phyloP scores from a whole-genome alignment of 1,140 invertebrate species.

The Helicoverpa armigera region DNA sequence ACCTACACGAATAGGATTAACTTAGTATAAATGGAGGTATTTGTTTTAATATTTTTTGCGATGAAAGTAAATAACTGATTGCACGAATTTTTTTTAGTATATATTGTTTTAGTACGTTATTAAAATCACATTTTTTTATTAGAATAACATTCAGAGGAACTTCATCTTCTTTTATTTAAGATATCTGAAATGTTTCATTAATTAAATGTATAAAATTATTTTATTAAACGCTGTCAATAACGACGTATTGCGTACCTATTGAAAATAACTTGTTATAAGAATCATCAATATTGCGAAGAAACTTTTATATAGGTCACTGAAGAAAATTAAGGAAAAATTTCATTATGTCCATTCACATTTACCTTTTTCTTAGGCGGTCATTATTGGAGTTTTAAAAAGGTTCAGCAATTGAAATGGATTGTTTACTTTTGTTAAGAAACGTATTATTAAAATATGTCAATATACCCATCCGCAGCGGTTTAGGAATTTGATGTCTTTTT shows the following conservation, averaged over 20 bases:
- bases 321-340: slow-evolving; percentile 43
- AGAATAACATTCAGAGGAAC: too few relatives aligned
- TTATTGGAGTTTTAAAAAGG: slow-evolving; percentile 43
- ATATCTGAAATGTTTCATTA: too few relatives aligned
- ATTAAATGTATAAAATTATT: too few relatives aligned
- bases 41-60: neutral
- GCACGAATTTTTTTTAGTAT: too few relatives aligned
- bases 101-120: too few relatives aligned
- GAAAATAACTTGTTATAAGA: neutral
- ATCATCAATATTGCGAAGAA: neutral
- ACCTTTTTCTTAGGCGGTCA: slow-evolving; percentile 14
- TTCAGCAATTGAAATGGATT: slow-evolving; percentile 23
- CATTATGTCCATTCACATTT: slow-evolving; percentile 44
- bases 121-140: too few relatives aligned
- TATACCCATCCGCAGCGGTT: slow-evolving; percentile 12
- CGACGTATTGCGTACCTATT: neutral
- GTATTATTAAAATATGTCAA: slow-evolving; percentile 15
- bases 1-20: slow-evolving; percentile 6
- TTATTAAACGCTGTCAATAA: too few relatives aligned
- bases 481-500: neutral
- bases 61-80: neutral
- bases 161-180: too few relatives aligned
- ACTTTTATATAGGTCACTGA: slow-evolving; percentile 31
- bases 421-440: slow-evolving; percentile 10
- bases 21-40: slow-evolving; percentile 13